Conservation (phyloP, 2,888 invertebrate species). For the Lasioglossum leucozonium region DNA sequence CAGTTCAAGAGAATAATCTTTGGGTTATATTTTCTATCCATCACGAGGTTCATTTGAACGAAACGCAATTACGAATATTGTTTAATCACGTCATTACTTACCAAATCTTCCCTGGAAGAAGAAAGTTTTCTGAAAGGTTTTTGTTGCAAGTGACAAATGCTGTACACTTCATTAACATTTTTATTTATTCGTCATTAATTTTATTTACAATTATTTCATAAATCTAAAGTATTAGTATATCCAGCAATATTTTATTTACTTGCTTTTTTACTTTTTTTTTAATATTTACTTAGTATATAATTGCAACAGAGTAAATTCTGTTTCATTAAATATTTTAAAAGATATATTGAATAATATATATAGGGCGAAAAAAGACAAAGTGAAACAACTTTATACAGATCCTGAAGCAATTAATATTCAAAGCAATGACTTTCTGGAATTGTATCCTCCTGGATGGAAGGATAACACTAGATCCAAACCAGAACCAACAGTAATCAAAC, state of each 20-base stretch:
- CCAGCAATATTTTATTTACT: too few species aligned
- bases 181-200: not conserved
- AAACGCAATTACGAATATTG: constrained; percentile 32
- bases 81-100: constrained; percentile 39
- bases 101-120: constrained; percentile 35
- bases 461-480: not conserved
- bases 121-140: constrained; percentile 48
- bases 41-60: constrained; percentile 49
- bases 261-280: too few species aligned
- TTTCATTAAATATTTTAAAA: not conserved
- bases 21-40: constrained; percentile 56
- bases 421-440: constrained; percentile 37
- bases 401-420: not conserved
- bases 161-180: not conserved
- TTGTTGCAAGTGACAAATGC: not conserved
- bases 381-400: constrained; percentile 26
- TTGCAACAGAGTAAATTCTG: not conserved
- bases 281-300: too few species aligned
- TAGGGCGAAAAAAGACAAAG: constrained; percentile 52
- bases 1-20: constrained; percentile 17
- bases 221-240: not conserved
- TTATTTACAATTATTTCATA: not conserved
- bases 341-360: not conserved
- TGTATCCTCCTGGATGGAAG: constrained; percentile 27
- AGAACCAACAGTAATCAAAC: constrained; percentile 23